Base-by-base conservation (phyloP, 1,140 invertebrate genomes). In the Drosophila ambigua region DNA sequence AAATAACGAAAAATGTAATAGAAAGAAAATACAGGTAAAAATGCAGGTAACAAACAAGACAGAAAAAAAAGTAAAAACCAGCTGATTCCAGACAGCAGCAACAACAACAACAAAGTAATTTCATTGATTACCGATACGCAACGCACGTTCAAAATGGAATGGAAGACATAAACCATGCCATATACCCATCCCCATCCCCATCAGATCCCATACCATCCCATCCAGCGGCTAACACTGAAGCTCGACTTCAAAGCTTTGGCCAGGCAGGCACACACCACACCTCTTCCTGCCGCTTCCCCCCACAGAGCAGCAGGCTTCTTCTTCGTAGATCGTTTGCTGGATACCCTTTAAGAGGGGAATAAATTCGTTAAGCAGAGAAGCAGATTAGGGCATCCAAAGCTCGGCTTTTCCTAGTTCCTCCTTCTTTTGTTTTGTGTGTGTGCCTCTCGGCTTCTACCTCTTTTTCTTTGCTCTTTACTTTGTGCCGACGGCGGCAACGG, bases 41-140 rank as follows among this genome's bases (percentile, higher is more conserved):
- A 35, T 35, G 31, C 59, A 49, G 43, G 44, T 51, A 31, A 48
- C 26, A 63, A 31, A 46, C 23, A 53, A 26, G n/a, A 15, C 13
- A 39, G 45, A 66, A 49, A 58, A 53, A 53, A 67, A 68, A 45
- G 55, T 64, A 53, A 52, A 71, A 39, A 81, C 62, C 79, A 81
- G 79, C 79, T 81, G 79, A 81, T 81, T 75, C 78, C 78, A 63
- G 46, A 39, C 61, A 57, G 26, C 59, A 57, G 63, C 23, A 24
- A 63, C 53, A 80, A 72, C 51, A 64, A 72, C 67, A 67, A 88
- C 79, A 88, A 77, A 79, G 83, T 79, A 88, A 87, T 88, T 87
- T 87, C 83, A 87, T 87, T 87, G 83, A 87, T 87, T 87, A 87
- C 83, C 79, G 82, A 85, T 85, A 87, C 82, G 66, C 82, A 85